Evolutionary conservation across 2,888 invertebrate genomes (phyloP).

Genomic region (Idaea biselata): DNA sequence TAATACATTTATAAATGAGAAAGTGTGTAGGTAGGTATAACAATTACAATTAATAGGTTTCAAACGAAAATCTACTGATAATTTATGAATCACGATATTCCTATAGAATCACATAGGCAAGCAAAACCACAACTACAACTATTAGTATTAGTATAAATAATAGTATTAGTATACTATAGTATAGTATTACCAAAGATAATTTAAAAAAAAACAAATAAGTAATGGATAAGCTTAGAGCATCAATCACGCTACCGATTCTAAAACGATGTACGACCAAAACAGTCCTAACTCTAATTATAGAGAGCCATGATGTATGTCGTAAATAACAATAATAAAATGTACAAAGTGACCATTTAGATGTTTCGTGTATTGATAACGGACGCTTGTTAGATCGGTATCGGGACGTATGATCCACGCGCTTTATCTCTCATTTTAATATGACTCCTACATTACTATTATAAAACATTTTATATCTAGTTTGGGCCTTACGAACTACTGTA

Average conservation of each 20-base stretch:
- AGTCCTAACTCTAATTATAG: constrained; percentile 47
- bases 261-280: constrained; percentile 18
- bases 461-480: constrained; percentile 28
- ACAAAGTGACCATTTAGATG: constrained; percentile 57
- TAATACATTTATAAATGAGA: not conserved
- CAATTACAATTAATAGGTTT: no score
- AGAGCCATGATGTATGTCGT: constrained; percentile 40
- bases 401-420: constrained; percentile 34
- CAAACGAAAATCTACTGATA: no score
- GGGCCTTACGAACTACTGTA: no score
- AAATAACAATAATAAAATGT: constrained; percentile 53
- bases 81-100: no score
- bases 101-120: no score
- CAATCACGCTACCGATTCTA: constrained; percentile 8
- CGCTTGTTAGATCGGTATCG: constrained; percentile 44
- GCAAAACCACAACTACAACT: no score
- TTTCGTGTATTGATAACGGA: constrained; percentile 47
- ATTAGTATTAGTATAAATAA: no score
- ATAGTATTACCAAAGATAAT: no score
- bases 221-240: not conserved
- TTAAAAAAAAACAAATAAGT: not conserved
- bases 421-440: constrained; percentile 56
- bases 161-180: no score
- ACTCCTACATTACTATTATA: constrained; percentile 28
- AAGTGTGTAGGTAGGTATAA: not conserved